Evolutionary conservation across 2,797 vertebrate species (phyloP).

Genomic region (Bradypodion ventrale): DNA sequence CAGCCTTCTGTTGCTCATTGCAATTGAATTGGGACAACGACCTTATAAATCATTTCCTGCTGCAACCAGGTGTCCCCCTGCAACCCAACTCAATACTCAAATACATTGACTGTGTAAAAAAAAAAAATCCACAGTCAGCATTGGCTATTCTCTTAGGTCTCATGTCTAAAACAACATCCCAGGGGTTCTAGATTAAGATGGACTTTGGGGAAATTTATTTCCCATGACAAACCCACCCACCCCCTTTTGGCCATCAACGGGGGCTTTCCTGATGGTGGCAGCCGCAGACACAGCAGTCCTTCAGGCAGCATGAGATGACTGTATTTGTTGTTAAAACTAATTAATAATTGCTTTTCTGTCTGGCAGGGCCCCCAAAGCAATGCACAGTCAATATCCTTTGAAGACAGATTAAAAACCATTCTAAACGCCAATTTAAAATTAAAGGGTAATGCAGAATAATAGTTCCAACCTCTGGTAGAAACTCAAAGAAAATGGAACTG

Average conservation of each 20-base stretch:
- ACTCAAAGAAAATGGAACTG: no score
- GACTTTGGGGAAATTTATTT: not conserved
- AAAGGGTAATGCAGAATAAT: no score
- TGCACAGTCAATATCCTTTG: no score
- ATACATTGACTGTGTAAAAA: no score
- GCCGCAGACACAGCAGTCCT: not conserved
- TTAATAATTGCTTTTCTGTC: no score
- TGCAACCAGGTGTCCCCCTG: not conserved
- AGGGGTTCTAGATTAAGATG: not conserved
- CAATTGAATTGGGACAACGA: not conserved
- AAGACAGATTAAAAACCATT: no score
- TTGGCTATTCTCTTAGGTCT: not conserved
- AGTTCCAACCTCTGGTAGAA: no score
- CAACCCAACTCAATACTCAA: not conserved
- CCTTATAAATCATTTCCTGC: not conserved
- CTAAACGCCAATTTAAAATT: no score
- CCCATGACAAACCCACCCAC: no score
- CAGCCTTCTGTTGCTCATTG: constrained; percentile 11
- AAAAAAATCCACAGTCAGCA: not conserved
- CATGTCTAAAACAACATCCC: not conserved
- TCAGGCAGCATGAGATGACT: not conserved
- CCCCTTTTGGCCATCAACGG: no score
- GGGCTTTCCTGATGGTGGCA: not conserved
- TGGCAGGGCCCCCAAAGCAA: no score
- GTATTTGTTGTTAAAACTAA: not conserved